Percentiles rank a stretch among this genome's conserved stretches.
Conservation (phyloP, 1,140 invertebrate genomes). For the Elymnias hypermnestra region DNA sequence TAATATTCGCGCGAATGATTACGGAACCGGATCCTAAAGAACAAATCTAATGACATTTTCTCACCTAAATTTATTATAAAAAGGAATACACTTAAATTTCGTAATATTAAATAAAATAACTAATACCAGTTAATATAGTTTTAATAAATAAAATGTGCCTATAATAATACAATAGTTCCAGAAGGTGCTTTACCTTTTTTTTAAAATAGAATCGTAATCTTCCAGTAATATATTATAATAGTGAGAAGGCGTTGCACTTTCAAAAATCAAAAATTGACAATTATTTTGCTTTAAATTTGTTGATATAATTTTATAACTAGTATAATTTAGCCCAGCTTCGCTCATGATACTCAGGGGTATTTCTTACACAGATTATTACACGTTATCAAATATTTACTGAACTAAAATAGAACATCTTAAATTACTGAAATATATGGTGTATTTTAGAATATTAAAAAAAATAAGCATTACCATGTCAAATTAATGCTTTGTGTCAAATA, state of each 20-base stretch:
- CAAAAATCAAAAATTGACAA: conserved; percentile 2
- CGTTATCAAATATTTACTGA: too few species aligned
- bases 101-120: conserved; percentile 7
- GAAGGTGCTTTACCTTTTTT: conserved; percentile 42
- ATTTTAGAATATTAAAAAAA: too few species aligned
- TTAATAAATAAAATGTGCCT: conserved; percentile 45
- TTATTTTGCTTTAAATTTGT: too few species aligned
- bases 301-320: too few species aligned
- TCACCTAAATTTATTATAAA: neutral
- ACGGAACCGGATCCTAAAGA: neutral
- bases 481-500: too few species aligned
- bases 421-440: too few species aligned
- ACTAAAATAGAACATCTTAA: too few species aligned
- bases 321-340: too few species aligned
- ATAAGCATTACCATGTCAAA: too few species aligned
- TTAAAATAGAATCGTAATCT: conserved; percentile 29
- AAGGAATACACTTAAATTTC: neutral
- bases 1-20: conserved; percentile 1
- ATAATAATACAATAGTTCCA: conserved; percentile 50
- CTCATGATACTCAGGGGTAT: too few species aligned
- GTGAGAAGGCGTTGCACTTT: conserved; percentile 16
- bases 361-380: too few species aligned
- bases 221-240: conserved; percentile 28
- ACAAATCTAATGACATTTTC: neutral
- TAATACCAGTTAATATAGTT: conserved; percentile 36